Evolutionary conservation across 2,888 invertebrate genomes (phyloP).

Genomic region (Trissonchulus latispiculum): DNA sequence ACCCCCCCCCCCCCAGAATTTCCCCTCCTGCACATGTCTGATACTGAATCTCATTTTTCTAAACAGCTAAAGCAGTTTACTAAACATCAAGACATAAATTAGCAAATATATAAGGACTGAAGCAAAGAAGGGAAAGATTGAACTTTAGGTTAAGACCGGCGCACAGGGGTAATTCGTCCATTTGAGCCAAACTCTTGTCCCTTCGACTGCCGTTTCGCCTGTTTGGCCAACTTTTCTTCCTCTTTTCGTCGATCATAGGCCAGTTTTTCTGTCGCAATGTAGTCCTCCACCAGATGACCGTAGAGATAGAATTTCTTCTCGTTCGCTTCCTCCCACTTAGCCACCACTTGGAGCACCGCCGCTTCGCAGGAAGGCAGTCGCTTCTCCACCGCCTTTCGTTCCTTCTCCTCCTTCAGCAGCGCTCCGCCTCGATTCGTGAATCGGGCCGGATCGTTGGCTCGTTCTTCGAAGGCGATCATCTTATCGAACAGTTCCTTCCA

Average conservation of each 20-base stretch:
- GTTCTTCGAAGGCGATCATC: slow-evolving; percentile 9
- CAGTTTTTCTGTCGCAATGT: slow-evolving; percentile 14
- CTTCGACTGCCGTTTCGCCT: background rate
- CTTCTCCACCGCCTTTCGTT: slow-evolving; percentile 11
- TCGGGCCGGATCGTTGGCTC: slow-evolving; percentile 10
- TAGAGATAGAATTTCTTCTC: background rate
- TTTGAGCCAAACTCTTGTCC: background rate
- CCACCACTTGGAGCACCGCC: background rate
- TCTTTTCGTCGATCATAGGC: slow-evolving; percentile 11
- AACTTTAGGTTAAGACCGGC: background rate
- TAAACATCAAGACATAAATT: too few relatives aligned
- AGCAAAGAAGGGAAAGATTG: too few relatives aligned
- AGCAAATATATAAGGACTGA: too few relatives aligned
- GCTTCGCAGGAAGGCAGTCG: slow-evolving; percentile 5
- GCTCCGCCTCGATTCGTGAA: slow-evolving; percentile 16
- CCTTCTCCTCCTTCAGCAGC: slow-evolving; percentile 6
- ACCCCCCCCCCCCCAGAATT: too few relatives aligned
- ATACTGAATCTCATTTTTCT: too few relatives aligned
- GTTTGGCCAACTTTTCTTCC: slow-evolving; percentile 3
- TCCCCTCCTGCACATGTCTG: too few relatives aligned
- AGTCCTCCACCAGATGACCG: slow-evolving; percentile 5
- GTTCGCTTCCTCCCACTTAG: slow-evolving; percentile 2
- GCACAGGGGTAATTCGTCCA: background rate
- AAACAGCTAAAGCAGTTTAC: too few relatives aligned
- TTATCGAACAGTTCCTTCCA: slow-evolving; percentile 8